Evolutionary conservation across 2,113 vertebrate species (phyloP).

Genomic region (Daboia siamensis): DNA sequence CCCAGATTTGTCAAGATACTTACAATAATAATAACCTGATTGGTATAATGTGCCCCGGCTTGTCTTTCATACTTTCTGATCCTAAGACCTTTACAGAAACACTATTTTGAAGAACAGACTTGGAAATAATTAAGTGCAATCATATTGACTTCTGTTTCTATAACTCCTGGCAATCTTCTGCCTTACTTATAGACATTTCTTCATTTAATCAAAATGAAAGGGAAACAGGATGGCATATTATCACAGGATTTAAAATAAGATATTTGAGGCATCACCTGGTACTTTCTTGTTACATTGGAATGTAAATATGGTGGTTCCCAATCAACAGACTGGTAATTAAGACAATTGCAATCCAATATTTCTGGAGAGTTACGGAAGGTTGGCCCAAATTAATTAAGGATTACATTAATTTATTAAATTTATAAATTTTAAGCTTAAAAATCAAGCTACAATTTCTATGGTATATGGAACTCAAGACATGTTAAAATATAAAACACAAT

Average conservation of each 20-base stretch:
- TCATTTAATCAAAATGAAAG: not conserved
- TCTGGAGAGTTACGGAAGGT: not conserved
- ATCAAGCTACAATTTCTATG: not conserved
- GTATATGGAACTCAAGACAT: not conserved
- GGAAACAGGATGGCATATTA: not conserved
- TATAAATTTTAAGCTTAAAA: not conserved
- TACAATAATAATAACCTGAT: constrained; percentile 55
- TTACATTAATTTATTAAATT: not conserved
- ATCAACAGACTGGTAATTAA: not conserved
- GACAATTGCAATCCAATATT: not conserved
- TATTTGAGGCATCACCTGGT: not conserved
- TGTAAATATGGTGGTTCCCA: not conserved
- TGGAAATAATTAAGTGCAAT: constrained; percentile 52
- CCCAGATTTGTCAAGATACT: constrained; percentile 61
- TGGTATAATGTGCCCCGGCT: constrained; percentile 52
- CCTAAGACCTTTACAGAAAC: constrained; percentile 44
- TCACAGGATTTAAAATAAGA: not conserved
- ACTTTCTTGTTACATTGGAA: not conserved
- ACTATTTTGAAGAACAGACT: constrained; percentile 45
- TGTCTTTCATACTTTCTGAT: constrained; percentile 54
- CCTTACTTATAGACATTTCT: not conserved
- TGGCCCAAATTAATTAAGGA: not conserved
- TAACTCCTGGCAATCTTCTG: not conserved
- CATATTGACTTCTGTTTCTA: constrained; percentile 39
- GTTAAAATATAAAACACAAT: not conserved